phyloP scores from a whole-genome alignment of 2,888 invertebrate genomes.

The Biston betularia region DNA sequence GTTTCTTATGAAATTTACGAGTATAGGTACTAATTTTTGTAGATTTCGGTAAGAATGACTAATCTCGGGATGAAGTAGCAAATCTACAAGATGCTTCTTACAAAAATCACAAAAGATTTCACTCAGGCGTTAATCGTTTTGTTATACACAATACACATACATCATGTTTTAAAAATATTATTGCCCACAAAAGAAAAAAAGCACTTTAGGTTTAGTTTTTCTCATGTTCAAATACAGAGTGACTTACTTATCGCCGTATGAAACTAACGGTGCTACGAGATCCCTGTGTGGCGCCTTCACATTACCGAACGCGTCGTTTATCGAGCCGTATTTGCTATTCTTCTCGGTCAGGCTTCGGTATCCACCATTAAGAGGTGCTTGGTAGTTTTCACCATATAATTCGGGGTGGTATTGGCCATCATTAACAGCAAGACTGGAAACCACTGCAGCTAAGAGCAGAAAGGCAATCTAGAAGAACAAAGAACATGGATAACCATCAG shows the following conservation, averaged over 20 bases:
- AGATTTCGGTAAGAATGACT: not conserved
- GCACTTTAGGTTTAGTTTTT: not conserved
- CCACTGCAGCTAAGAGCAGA: constrained; percentile 56
- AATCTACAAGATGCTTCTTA: constrained; percentile 16
- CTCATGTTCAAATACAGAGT: not conserved
- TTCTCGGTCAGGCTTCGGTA: constrained; percentile 53
- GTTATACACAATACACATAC: too few relatives aligned
- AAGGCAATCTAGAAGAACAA: constrained; percentile 54
- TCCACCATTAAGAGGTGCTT: constrained; percentile 43
- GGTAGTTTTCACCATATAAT: constrained; percentile 58
- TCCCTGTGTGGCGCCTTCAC: constrained; percentile 61
- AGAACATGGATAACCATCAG: not conserved
- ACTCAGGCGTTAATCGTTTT: constrained; percentile 6
- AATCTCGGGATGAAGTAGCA: constrained; percentile 5
- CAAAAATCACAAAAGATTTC: constrained; percentile 18
- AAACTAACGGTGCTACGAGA: constrained; percentile 62
- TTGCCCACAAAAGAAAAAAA: not conserved
- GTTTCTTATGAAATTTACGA: too few relatives aligned
- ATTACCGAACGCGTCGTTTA: constrained; percentile 60
- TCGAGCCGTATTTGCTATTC: constrained; percentile 62
- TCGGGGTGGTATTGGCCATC: constrained; percentile 81
- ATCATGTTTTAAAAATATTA: not conserved
- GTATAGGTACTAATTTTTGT: not conserved
- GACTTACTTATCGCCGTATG: constrained; percentile 58
- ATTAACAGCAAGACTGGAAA: constrained; percentile 63